Base-by-base conservation (phyloP, 2,888 invertebrate genomes). In the Camptogramma bilineatum region DNA sequence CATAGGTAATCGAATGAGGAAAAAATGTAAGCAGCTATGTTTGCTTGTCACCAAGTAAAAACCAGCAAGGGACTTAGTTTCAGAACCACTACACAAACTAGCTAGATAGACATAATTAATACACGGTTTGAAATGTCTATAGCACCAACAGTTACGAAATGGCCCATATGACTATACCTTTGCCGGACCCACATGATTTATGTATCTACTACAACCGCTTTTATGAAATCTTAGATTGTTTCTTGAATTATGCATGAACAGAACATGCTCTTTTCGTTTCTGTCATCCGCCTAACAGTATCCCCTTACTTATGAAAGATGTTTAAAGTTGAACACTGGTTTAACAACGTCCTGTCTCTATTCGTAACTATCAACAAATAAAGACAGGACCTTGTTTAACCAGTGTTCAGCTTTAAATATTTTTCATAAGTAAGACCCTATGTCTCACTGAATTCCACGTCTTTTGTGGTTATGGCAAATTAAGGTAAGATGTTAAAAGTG, bases 71-170 rank as follows among this genome's bases (percentile, higher is more conserved):
- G 39, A 5, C 13, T 7, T 50, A 62, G 48, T 48, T 61, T 65
- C 19, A 57, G 44, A 61, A 50, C 53, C 44, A 61, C 56, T 52
- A 50, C 28, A 1, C n/a, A n/a, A n/a, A 19, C 13, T 52, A 42
- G 52, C 19, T 52, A 19, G 34, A 48, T 39, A 48, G 53, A 39
- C 21, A 59, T 58, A 52, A 52, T 52, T 28, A 61, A 64, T 62
- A 39, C 62, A 47, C 18, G 10, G 16, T 62, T 56, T 17, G 64
- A 62, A 71, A 68, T 66, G 66, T 28, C 62, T 66, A 60, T 59
- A 69, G 62, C 57, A 62, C 21, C 19, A 64, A 69, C 52, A 42
- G 65, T 81, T 79, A 63, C 76, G 70, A 75, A 78, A 81, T 70
- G 19, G 58, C 67, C 58, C 67, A 55, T 69, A 73, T 75, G 72